Evolutionary conservation across 2,888 invertebrate species (phyloP).

Genomic region (Ormyrus pomaceus): DNA sequence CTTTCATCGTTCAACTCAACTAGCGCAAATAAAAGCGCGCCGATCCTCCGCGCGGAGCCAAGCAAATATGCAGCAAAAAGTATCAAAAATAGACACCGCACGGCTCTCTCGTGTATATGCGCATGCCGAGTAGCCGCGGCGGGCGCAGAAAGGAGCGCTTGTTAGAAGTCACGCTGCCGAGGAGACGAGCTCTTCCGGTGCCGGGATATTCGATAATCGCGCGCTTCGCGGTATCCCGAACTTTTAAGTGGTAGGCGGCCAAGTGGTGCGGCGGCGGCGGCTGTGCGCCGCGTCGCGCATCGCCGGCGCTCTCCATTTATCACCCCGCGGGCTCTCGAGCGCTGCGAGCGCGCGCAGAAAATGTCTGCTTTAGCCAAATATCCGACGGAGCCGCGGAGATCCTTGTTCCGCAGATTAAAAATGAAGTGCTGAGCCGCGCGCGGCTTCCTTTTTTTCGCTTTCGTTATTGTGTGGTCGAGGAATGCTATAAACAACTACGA

Average conservation of each 20-base stretch:
- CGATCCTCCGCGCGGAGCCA: background rate
- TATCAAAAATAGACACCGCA: too few relatives aligned
- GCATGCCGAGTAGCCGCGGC: too few relatives aligned
- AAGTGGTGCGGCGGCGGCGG: conserved; percentile 37
- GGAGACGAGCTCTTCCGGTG: background rate
- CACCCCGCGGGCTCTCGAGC: conserved; percentile 44
- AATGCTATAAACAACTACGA: too few relatives aligned
- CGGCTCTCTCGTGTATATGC: too few relatives aligned
- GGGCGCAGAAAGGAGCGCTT: background rate
- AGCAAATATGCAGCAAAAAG: too few relatives aligned
- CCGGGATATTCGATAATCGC: conserved; percentile 12
- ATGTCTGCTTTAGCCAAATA: conserved; percentile 59
- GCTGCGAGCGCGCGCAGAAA: conserved; percentile 10
- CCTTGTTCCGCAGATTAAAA: conserved; percentile 51
- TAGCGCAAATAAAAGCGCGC: background rate
- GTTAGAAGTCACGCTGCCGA: conserved; percentile 2
- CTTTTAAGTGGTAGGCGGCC: conserved; percentile 5
- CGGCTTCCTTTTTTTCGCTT: background rate
- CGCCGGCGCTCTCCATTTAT: conserved; percentile 57
- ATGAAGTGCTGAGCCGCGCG: conserved; percentile 34
- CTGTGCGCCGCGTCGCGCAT: conserved; percentile 56
- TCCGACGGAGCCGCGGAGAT: background rate
- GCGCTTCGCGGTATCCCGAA: background rate
- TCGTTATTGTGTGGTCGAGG: too few relatives aligned
- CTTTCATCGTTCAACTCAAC: background rate